phyloP scores from a whole-genome alignment of 2,797 vertebrate genomes.

The Alca torda region DNA sequence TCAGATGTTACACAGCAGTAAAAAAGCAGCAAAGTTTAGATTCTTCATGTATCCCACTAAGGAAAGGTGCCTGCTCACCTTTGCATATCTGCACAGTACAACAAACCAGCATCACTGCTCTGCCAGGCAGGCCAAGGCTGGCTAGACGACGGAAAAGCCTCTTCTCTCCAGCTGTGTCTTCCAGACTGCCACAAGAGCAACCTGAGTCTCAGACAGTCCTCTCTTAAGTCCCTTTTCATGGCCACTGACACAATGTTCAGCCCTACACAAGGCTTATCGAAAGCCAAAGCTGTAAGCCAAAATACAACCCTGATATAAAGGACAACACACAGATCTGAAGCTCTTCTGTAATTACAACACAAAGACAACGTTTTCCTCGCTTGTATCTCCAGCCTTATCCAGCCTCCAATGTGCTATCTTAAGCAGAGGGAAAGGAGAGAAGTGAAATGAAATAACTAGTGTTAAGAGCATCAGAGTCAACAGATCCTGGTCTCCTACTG shows the following conservation, averaged over 20 bases:
- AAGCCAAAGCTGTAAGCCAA: not conserved
- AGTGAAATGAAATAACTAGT: not conserved
- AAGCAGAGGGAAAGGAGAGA: not conserved
- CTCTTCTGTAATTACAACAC: not conserved
- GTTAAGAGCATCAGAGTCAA: not conserved
- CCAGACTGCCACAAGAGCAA: not conserved
- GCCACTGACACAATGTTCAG: not conserved
- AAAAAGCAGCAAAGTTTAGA: not conserved
- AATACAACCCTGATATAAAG: not conserved
- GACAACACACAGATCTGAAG: not conserved
- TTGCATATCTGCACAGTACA: not conserved
- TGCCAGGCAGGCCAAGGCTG: not conserved
- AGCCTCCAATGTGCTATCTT: not conserved
- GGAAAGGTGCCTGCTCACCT: not conserved
- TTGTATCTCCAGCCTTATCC: not conserved
- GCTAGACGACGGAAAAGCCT: not conserved
- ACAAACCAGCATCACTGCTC: not conserved
- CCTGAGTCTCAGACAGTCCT: not conserved
- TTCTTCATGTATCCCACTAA: not conserved
- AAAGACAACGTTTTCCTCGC: not conserved
- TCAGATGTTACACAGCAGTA: not conserved
- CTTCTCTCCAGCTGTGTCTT: not conserved
- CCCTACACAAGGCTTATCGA: not conserved
- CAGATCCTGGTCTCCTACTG: not conserved
- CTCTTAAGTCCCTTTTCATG: not conserved